Evolutionary conservation across 2,113 vertebrate species (phyloP).

Genomic region (Myodes glareolus): DNA sequence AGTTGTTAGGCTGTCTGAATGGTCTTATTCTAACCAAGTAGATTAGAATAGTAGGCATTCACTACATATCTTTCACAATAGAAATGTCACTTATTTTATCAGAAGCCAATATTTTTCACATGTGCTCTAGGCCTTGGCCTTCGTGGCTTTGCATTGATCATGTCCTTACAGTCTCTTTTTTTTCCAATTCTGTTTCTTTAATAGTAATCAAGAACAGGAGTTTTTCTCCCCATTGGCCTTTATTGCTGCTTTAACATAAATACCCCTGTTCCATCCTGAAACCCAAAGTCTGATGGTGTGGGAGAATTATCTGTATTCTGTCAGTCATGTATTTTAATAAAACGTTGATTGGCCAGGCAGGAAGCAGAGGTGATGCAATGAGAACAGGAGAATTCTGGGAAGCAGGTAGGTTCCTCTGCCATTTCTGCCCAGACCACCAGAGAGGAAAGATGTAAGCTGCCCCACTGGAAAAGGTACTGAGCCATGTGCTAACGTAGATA

Average conservation of each 20-base stretch:
- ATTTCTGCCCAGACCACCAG: no score
- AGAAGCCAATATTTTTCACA: neutral
- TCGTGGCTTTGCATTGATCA: neutral
- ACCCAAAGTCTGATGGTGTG: neutral
- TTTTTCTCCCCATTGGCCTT: neutral
- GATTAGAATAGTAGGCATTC: neutral
- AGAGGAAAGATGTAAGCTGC: no score
- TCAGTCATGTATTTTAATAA: no score
- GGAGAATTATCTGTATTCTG: no score
- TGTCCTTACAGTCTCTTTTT: neutral
- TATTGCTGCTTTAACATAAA: neutral
- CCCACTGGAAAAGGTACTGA: no score
- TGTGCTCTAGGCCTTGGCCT: neutral
- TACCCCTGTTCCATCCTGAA: neutral
- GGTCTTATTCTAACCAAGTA: neutral
- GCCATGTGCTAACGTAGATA: no score
- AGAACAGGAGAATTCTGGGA: no score
- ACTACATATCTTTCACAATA: slow-evolving; percentile 15
- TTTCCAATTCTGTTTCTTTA: slow-evolving; percentile 18
- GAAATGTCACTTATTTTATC: slow-evolving; percentile 19
- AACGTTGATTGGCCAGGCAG: no score
- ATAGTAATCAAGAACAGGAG: neutral
- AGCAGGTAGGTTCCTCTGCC: no score
- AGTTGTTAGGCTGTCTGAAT: neutral
- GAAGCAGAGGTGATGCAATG: no score